These are phyloP conservation scores for Xylocopa sonorina DNA, from an alignment of 1,140 invertebrate species.

Conservation along the genomic window DNA sequence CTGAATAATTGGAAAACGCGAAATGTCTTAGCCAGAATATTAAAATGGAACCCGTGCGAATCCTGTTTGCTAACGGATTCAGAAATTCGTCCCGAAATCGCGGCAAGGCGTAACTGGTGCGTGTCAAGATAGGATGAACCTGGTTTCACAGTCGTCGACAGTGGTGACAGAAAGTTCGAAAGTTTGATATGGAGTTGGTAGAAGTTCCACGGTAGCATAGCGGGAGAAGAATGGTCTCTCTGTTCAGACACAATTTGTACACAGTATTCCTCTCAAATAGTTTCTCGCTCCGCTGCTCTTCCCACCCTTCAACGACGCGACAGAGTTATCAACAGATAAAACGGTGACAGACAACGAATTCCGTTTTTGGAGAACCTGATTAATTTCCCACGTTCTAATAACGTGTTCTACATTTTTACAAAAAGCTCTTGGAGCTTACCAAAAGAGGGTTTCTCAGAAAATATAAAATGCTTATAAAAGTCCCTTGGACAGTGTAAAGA, in stretches of 20 bases:
- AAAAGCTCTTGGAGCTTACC: too few relatives aligned
- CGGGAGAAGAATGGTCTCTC: background rate
- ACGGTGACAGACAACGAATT: background rate
- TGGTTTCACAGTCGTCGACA: conserved; percentile 4
- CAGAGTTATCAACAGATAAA: background rate
- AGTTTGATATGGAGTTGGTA: conserved; percentile 2
- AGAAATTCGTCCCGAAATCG: background rate
- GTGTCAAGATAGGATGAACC: conserved; percentile 34
- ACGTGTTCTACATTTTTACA: too few relatives aligned
- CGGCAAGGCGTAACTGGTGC: conserved; percentile 36
- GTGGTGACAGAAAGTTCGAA: conserved; percentile 3
- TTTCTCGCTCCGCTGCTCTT: background rate
- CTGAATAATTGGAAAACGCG: background rate
- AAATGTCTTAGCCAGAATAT: background rate
- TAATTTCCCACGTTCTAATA: too few relatives aligned
- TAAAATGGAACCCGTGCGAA: too few relatives aligned
- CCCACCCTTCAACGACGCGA: background rate
- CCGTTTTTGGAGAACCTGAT: background rate
- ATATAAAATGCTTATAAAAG: too few relatives aligned
- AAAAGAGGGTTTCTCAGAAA: too few relatives aligned
- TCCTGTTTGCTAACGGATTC: conserved; percentile 11
- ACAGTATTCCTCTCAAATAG: conserved; percentile 16
- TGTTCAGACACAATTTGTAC: conserved; percentile 21
- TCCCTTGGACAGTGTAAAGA: too few relatives aligned
- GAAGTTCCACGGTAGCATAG: background rate